Evolutionary conservation across 2,113 vertebrate species (phyloP).

Genomic region (Pterocles gutturalis): DNA sequence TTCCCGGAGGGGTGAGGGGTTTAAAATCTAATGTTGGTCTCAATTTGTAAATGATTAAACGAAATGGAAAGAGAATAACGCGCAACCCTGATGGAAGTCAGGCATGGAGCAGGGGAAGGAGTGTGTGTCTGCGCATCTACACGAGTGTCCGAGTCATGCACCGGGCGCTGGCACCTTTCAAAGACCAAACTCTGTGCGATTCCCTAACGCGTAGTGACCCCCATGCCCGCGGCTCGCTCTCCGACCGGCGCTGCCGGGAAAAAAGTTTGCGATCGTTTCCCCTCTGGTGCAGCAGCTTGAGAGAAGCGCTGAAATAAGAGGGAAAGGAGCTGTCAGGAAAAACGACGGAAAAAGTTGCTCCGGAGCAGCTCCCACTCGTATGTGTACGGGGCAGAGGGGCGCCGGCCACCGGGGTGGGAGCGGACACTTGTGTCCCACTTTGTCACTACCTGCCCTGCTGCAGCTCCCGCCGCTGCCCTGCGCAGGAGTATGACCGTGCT

Average conservation of each 20-base stretch:
- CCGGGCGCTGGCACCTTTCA: not conserved
- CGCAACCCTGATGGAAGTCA: not conserved
- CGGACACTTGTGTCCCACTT: not conserved
- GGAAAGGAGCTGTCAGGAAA: not conserved
- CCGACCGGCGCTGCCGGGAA: not conserved
- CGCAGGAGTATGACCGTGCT: accelerated
- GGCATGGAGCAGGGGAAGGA: not conserved
- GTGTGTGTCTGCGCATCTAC: accelerated
- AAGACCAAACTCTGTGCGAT: not conserved
- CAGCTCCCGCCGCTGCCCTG: not conserved
- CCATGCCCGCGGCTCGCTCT: not conserved
- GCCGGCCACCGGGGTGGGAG: not conserved
- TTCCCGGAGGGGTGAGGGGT: not conserved
- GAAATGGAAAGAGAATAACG: not conserved
- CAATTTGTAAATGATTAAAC: not conserved
- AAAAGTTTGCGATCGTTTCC: not conserved
- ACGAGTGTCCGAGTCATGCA: accelerated
- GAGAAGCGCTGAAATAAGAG: not conserved
- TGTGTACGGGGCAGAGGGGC: not conserved
- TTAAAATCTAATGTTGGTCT: not conserved
- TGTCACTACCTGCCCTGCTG: not conserved
- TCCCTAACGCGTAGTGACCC: not conserved
- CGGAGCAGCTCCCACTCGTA: not conserved
- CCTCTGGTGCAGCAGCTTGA: not conserved
- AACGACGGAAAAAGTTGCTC: not conserved